These are phyloP conservation scores for Drosophila kanapiae DNA, from an alignment of 1,140 invertebrate genomes.

Conservation along the genomic window DNA sequence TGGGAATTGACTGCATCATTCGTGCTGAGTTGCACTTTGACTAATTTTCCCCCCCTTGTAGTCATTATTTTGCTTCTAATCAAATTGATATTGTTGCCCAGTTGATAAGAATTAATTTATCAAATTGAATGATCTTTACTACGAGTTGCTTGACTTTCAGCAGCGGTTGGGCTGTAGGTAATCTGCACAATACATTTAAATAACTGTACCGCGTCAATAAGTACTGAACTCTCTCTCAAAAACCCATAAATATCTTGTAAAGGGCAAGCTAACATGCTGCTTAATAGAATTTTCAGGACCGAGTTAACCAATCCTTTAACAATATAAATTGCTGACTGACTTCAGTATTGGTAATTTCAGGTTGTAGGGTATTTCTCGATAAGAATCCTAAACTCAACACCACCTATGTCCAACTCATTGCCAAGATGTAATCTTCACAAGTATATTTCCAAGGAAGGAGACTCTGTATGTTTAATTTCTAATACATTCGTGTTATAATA, in stretches of 20 bases:
- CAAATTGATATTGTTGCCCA: not conserved
- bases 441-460: not conserved
- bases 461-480: too few species aligned
- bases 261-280: too few species aligned
- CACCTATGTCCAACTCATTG: too few species aligned
- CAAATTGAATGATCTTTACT: not conserved
- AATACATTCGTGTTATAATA: not conserved
- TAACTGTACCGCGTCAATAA: too few species aligned
- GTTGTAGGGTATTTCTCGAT: not conserved
- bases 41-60: not conserved
- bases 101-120: constrained; percentile 12
- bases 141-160: not conserved
- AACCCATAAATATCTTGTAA: too few species aligned
- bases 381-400: too few species aligned
- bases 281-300: too few species aligned
- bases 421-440: too few species aligned
- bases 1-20: not conserved
- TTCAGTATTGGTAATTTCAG: not conserved
- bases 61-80: not conserved
- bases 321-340: not conserved
- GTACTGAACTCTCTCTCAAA: too few species aligned
- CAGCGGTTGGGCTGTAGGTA: not conserved
- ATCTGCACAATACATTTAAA: not conserved
- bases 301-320: not conserved
- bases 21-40: constrained; percentile 10